Conservation (phyloP, 2,797 vertebrate species). For the Antennarius maculatus region DNA sequence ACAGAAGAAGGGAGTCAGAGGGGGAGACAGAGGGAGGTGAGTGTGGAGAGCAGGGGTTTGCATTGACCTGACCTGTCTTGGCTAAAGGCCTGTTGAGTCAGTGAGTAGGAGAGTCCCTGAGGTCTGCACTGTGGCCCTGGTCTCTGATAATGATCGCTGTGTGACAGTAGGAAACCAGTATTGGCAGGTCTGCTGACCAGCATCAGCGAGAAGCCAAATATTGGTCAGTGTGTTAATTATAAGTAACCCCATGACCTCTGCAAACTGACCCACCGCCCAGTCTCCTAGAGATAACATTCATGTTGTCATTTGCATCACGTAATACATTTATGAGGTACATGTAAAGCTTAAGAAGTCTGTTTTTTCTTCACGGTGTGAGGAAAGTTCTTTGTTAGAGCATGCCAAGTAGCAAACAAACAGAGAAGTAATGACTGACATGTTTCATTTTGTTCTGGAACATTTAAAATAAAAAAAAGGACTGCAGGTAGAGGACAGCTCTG, state of each 20-base stretch:
- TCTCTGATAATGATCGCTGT: constrained; percentile 80
- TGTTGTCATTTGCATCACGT: too few relatives aligned
- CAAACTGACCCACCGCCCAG: constrained; percentile 29
- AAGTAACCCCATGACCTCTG: constrained; percentile 59
- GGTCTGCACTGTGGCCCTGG: constrained; percentile 63
- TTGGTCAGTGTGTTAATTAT: constrained; percentile 76
- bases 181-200: constrained; percentile 71
- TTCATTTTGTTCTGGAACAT: too few relatives aligned
- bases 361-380: too few relatives aligned
- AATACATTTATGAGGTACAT: too few relatives aligned
- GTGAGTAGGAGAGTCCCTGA: constrained; percentile 68
- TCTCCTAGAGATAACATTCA: too few relatives aligned
- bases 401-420: too few relatives aligned
- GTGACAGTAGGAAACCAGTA: constrained; percentile 75
- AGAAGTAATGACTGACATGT: too few relatives aligned
- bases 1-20: constrained; percentile 1
- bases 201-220: constrained; percentile 74
- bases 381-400: too few relatives aligned
- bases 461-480: too few relatives aligned
- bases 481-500: too few relatives aligned
- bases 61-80: constrained; percentile 71
- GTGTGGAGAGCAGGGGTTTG: constrained; percentile 25
- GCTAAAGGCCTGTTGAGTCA: constrained; percentile 60
- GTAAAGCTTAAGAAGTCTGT: too few relatives aligned
- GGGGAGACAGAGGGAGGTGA: constrained; percentile 8